A percentile compares a stretch with the other conserved stretches of the same genome.
phyloP scores from a whole-genome alignment of 2,113 vertebrate species.

The Zosterops japonicus region DNA sequence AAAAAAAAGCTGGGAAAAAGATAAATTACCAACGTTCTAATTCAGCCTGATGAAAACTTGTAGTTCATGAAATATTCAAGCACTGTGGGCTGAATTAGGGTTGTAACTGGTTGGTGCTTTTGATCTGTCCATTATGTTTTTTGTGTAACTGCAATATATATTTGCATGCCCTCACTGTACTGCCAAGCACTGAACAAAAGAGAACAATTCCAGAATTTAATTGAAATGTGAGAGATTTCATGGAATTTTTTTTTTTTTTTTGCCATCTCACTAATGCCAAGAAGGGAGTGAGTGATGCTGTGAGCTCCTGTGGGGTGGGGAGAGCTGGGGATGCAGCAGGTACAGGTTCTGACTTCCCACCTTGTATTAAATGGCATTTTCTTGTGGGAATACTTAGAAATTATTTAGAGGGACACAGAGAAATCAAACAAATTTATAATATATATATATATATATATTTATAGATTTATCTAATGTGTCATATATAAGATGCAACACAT shows the following conservation, averaged over 20 bases:
- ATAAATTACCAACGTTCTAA: not conserved
- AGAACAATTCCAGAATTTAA: not conserved
- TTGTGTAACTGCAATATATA: conserved; percentile 14
- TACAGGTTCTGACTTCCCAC: not conserved
- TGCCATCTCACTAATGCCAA: not conserved
- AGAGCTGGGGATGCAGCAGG: conserved; percentile 9
- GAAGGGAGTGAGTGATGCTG: not conserved
- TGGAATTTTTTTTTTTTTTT: not conserved
- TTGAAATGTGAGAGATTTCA: not conserved
- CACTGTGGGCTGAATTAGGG: conserved; percentile 15
- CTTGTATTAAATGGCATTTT: not conserved
- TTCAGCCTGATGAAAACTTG: conserved; percentile 42
- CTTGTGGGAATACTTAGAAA: not conserved
- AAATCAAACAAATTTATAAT: not conserved
- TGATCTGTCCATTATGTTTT: conserved; percentile 16
- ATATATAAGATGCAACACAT: not conserved
- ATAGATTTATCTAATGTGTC: too few species aligned
- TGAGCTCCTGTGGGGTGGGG: not conserved
- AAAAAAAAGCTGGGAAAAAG: not conserved
- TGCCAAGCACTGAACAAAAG: not conserved
- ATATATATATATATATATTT: too few species aligned
- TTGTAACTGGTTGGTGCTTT: conserved; percentile 24
- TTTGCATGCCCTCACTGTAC: not conserved
- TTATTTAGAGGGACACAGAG: not conserved
- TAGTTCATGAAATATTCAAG: conserved; percentile 42